Evolutionary conservation across 2,797 vertebrate genomes (phyloP).

Genomic region (Esox lucius): DNA sequence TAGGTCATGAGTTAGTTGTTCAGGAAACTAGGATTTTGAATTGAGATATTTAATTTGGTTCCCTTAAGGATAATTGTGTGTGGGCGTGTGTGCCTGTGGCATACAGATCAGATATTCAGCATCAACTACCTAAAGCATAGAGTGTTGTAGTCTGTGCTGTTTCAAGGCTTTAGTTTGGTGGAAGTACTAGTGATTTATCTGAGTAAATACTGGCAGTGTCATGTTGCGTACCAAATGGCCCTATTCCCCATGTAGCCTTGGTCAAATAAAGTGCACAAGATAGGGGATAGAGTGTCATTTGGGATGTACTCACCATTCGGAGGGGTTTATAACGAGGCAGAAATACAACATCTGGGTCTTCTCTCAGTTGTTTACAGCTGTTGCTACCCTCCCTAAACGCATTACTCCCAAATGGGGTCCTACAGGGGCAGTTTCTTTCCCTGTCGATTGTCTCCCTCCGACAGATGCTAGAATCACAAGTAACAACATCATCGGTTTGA

Average conservation of each 20-base stretch:
- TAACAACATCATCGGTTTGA: background rate
- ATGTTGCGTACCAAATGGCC: background rate
- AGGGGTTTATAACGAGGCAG: background rate
- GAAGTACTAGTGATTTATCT: conserved; percentile 34
- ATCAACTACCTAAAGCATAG: too few relatives aligned
- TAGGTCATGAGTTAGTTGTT: too few relatives aligned
- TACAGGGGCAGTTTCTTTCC: background rate
- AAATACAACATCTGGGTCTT: conserved; percentile 4
- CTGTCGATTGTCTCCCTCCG: conserved; percentile 1
- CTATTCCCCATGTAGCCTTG: background rate
- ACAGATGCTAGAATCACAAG: background rate
- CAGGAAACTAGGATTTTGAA: too few relatives aligned
- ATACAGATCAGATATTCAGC: too few relatives aligned
- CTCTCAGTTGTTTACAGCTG: conserved; percentile 11
- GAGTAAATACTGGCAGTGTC: background rate
- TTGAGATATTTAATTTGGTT: too few relatives aligned
- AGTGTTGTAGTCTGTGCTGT: conserved; percentile 28
- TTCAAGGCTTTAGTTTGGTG: conserved; percentile 39
- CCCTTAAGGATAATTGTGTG: too few relatives aligned
- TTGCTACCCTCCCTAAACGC: background rate
- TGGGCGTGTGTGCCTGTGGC: too few relatives aligned
- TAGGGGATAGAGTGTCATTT: background rate
- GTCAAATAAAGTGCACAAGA: background rate
- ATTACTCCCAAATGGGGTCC: conserved; percentile 1
- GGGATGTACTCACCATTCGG: conserved; percentile 12